phyloP scores from a whole-genome alignment of 2,113 vertebrate species.

The Ia io region DNA sequence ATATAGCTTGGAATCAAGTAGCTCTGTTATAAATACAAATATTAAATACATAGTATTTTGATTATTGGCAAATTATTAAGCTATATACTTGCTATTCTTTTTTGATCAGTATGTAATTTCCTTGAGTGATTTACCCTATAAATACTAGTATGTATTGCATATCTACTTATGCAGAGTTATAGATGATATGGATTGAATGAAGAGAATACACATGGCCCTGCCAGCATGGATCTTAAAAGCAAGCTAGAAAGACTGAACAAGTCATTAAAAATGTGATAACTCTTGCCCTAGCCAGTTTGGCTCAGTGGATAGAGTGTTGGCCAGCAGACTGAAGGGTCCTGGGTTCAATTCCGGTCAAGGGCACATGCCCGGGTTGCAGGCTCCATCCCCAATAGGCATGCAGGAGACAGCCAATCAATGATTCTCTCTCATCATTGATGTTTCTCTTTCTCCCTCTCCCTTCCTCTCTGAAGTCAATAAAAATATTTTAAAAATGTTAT shows the following conservation, averaged over 20 bases:
- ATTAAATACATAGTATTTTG: background rate
- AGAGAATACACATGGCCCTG: background rate
- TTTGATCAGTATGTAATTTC: background rate
- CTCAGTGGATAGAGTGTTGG: too few species aligned
- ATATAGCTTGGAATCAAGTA: background rate
- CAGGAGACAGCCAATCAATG: too few species aligned
- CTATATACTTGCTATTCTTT: background rate
- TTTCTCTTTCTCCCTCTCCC: too few species aligned
- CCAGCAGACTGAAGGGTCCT: too few species aligned
- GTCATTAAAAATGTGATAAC: background rate
- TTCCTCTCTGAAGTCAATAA: too few species aligned
- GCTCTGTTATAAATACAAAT: conserved; percentile 1
- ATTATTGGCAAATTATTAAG: conserved; percentile 1
- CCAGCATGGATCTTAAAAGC: background rate
- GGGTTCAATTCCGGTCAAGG: too few species aligned
- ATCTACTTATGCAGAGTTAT: background rate
- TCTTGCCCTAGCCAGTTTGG: background rate
- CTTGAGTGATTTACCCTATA: background rate
- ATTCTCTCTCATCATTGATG: too few species aligned
- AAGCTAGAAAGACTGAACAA: background rate
- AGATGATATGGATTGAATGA: background rate
- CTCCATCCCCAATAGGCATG: too few species aligned
- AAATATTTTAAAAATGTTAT: too few species aligned
- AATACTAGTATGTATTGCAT: background rate
- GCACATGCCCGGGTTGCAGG: too few species aligned